phyloP scores from a whole-genome alignment of 2,797 vertebrate genomes.

The Catostomus latipinnis region DNA sequence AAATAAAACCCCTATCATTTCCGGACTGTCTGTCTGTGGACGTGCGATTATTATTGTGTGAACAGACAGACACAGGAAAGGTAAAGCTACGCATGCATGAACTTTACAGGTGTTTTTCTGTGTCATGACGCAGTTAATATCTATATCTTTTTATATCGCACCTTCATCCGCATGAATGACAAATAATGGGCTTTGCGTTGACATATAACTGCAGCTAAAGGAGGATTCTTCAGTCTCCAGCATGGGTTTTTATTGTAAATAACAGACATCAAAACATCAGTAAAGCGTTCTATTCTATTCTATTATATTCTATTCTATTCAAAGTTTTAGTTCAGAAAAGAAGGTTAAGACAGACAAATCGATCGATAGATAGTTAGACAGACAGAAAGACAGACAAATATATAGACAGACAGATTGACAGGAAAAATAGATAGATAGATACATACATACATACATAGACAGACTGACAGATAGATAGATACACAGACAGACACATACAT shows the following conservation, averaged over 20 bases:
- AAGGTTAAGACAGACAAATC: neutral
- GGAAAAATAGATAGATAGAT: no score
- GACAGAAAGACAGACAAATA: no score
- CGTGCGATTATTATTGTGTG: slow-evolving; percentile 12
- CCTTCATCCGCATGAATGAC: neutral
- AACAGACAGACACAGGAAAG: slow-evolving; percentile 17
- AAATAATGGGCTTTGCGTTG: neutral
- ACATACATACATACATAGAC: no score
- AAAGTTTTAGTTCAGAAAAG: no score
- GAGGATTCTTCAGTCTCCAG: neutral
- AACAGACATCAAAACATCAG: neutral
- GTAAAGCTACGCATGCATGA: slow-evolving; percentile 19
- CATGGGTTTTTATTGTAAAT: neutral
- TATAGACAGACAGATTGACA: no score
- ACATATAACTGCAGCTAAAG: neutral
- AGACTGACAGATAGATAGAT: no score
- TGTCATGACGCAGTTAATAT: neutral
- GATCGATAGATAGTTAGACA: neutral
- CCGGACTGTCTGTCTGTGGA: slow-evolving; percentile 23
- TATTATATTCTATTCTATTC: neutral
- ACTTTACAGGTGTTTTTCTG: neutral
- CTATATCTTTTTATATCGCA: neutral
- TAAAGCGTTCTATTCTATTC: neutral
- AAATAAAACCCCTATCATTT: neutral
- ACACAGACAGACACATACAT: no score